Percentiles rank a stretch among this genome's conserved stretches.
These are phyloP conservation scores for Taenioides sp. DNA, from an alignment of 2,797 vertebrate species.

Conservation along the genomic window DNA sequence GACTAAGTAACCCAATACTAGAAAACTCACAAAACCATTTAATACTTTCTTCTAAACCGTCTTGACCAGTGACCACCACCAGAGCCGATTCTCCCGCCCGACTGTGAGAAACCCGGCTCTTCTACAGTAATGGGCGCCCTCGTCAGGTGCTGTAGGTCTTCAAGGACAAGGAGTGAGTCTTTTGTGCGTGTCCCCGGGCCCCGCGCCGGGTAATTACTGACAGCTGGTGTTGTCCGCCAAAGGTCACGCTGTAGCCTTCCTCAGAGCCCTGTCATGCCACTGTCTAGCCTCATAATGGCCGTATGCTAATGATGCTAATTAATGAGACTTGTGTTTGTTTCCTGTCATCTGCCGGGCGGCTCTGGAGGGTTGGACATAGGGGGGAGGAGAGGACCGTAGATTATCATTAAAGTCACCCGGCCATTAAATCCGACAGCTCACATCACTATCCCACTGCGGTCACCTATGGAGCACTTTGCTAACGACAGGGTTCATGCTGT, in stretches of 20 bases:
- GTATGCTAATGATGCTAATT: conserved; percentile 85
- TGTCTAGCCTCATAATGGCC: conserved; percentile 78
- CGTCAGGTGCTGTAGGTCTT: conserved; percentile 42
- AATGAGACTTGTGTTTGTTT: conserved; percentile 79
- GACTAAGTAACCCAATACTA: no score
- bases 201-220: conserved; percentile 80
- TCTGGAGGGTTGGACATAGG: conserved; percentile 22
- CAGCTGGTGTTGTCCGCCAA: conserved; percentile 83
- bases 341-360: conserved; percentile 72
- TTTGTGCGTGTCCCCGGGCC: conserved; percentile 51
- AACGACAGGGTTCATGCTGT: conserved; percentile 3
- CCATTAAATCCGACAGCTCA: conserved; percentile 61
- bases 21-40: no score
- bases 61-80: neutral
- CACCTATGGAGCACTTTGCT: conserved; percentile 33
- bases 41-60: neutral
- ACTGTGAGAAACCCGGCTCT: neutral
- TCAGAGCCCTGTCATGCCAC: conserved; percentile 78
- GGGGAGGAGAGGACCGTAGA: conserved; percentile 41
- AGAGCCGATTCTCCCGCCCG: neutral
- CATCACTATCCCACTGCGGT: conserved; percentile 51
- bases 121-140: neutral
- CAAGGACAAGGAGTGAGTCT: conserved; percentile 65
- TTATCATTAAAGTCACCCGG: conserved; percentile 70
- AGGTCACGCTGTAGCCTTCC: conserved; percentile 81